These are phyloP conservation scores for Drosophila cardini DNA, from an alignment of 1,140 invertebrate species.

Conservation along the genomic window DNA sequence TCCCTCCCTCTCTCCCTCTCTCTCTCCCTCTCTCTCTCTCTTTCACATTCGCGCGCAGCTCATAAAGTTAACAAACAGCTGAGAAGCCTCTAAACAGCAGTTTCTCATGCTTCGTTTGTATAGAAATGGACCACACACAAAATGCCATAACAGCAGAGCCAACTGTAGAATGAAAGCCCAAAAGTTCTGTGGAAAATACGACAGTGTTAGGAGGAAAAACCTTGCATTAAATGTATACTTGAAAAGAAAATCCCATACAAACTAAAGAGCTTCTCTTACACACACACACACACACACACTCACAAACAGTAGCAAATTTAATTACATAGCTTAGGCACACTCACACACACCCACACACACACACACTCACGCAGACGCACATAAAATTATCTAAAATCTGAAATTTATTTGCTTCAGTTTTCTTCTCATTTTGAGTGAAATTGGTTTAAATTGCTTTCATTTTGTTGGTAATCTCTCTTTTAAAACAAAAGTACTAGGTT, in stretches of 20 bases:
- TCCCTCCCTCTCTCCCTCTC: neutral
- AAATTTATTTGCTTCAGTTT: constrained; percentile 21
- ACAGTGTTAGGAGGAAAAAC: neutral
- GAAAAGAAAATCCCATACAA: neutral
- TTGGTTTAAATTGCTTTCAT: constrained; percentile 7
- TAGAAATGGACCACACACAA: constrained; percentile 29
- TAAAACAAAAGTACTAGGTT: neutral
- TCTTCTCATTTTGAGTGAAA: neutral
- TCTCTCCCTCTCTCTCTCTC: neutral
- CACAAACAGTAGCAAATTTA: constrained; percentile 7
- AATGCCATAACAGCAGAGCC: constrained; percentile 26
- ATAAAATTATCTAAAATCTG: constrained; percentile 19
- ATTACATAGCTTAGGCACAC: constrained; percentile 20
- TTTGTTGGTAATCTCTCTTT: neutral
- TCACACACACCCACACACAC: neutral
- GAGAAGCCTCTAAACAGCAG: constrained; percentile 34
- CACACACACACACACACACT: neutral
- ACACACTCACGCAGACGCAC: neutral
- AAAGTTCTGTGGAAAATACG: too few species aligned
- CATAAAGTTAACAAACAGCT: constrained; percentile 45
- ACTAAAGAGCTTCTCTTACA: neutral
- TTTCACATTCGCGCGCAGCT: neutral
- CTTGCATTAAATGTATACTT: neutral
- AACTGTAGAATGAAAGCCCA: constrained; percentile 1
- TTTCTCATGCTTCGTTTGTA: constrained; percentile 7